Evolutionary conservation across 1,140 invertebrate species (phyloP).

Genomic region (Drosophila jambulina): DNA sequence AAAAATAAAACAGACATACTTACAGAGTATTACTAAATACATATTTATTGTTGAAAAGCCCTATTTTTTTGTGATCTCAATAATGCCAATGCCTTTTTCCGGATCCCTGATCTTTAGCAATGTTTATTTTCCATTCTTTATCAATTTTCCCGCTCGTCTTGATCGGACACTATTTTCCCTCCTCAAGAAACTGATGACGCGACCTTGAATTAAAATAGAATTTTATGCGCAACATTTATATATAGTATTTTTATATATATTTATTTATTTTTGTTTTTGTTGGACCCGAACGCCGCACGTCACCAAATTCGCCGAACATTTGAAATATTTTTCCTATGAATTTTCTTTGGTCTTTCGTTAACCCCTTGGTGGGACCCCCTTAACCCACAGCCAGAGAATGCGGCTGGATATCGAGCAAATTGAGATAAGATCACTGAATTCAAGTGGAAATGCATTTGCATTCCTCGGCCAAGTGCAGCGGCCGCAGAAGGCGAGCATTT

Average conservation of each 20-base stretch:
- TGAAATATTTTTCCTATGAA: slow-evolving; percentile 41
- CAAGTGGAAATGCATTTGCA: slow-evolving; percentile 54
- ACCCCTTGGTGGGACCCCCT: slow-evolving; percentile 5
- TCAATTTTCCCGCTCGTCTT: neutral
- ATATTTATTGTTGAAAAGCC: too few species aligned
- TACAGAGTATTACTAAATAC: neutral
- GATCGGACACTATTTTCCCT: neutral
- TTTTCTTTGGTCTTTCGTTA: neutral
- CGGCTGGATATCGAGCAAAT: slow-evolving; percentile 16
- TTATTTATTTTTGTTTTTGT: slow-evolving; percentile 34
- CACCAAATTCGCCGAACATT: slow-evolving; percentile 43
- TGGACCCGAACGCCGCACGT: slow-evolving; percentile 46
- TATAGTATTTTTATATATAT: slow-evolving; percentile 20
- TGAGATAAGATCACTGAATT: slow-evolving; percentile 46
- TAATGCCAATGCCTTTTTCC: neutral
- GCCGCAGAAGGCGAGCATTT: slow-evolving; percentile 4
- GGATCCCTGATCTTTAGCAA: too few species aligned
- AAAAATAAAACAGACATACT: neutral
- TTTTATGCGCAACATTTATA: slow-evolving; percentile 66
- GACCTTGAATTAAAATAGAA: slow-evolving; percentile 79
- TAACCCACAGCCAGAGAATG: slow-evolving; percentile 3
- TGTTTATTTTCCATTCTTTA: slow-evolving; percentile 1
- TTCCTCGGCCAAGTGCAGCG: slow-evolving; percentile 6
- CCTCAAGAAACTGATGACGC: slow-evolving; percentile 62
- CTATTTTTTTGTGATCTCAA: too few species aligned